Conservation (phyloP, 2,797 vertebrate species). For the Vireo griseus region DNA sequence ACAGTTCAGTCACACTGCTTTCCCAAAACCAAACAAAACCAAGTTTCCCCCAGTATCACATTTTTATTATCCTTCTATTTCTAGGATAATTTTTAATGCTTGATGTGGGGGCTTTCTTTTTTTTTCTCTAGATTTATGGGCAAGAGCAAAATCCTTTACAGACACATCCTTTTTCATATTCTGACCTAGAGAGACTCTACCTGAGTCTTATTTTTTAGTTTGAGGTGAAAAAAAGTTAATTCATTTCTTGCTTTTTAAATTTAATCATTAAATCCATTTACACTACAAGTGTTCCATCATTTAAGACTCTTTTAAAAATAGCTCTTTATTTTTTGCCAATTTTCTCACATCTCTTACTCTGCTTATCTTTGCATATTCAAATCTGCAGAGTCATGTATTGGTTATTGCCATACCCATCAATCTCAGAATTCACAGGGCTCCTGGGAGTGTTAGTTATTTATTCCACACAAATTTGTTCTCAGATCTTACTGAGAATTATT, state of each 20-base stretch:
- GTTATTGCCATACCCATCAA: not conserved
- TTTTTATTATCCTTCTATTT: not conserved
- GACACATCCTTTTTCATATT: not conserved
- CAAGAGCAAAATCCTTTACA: not conserved
- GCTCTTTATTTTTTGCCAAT: not conserved
- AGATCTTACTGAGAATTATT: not conserved
- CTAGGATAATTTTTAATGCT: not conserved
- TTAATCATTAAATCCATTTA: not conserved
- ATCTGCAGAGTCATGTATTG: not conserved
- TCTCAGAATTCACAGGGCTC: not conserved
- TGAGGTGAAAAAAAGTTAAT: not conserved
- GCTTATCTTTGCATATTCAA: conserved; percentile 2
- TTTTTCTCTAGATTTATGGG: not conserved
- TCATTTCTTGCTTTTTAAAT: not conserved
- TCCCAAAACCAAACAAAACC: too few relatives aligned
- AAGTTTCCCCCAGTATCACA: not conserved
- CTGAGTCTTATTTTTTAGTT: not conserved
- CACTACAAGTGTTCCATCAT: not conserved
- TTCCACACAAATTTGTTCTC: not conserved
- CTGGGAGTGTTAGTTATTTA: not conserved
- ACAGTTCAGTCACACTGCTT: not conserved
- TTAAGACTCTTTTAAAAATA: not conserved
- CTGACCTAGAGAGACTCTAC: not conserved
- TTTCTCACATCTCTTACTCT: not conserved
- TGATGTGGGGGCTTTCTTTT: accelerated